phyloP scores from a whole-genome alignment of 2,113 vertebrate genomes.

The Campylomormyrus numenius region DNA sequence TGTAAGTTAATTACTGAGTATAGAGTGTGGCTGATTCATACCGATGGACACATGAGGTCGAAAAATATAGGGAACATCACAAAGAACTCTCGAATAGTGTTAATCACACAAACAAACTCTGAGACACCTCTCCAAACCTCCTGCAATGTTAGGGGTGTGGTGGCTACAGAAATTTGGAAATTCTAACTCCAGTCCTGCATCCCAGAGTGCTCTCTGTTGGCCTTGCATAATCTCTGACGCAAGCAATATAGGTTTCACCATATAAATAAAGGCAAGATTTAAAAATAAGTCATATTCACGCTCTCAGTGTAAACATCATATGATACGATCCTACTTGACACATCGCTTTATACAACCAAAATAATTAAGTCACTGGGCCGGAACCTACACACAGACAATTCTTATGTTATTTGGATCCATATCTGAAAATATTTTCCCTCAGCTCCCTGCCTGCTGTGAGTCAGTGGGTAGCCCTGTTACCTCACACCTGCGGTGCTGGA shows the following conservation, averaged over 20 bases:
- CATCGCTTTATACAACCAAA: neutral
- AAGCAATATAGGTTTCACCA: neutral
- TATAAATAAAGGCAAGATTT: neutral
- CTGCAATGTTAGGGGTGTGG: neutral
- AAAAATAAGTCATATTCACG: neutral
- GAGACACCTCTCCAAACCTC: neutral
- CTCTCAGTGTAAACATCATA: neutral
- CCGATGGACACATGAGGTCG: neutral
- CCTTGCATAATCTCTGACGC: neutral
- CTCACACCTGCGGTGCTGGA: neutral
- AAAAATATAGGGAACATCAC: neutral
- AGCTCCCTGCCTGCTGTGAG: neutral
- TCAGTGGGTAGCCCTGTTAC: neutral
- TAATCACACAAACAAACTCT: neutral
- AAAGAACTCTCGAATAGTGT: neutral
- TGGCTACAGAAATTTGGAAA: neutral
- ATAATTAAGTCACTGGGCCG: neutral
- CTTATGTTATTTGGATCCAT: conserved; percentile 8
- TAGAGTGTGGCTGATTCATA: neutral
- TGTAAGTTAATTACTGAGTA: too few species aligned
- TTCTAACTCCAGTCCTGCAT: neutral
- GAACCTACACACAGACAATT: neutral
- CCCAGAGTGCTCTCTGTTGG: neutral
- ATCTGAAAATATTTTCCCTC: neutral
- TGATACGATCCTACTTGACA: neutral